Percentiles rank a stretch among this genome's conserved stretches.
phyloP scores from a whole-genome alignment of 2,797 vertebrate genomes.

The Helicolenus hilgendorfi region DNA sequence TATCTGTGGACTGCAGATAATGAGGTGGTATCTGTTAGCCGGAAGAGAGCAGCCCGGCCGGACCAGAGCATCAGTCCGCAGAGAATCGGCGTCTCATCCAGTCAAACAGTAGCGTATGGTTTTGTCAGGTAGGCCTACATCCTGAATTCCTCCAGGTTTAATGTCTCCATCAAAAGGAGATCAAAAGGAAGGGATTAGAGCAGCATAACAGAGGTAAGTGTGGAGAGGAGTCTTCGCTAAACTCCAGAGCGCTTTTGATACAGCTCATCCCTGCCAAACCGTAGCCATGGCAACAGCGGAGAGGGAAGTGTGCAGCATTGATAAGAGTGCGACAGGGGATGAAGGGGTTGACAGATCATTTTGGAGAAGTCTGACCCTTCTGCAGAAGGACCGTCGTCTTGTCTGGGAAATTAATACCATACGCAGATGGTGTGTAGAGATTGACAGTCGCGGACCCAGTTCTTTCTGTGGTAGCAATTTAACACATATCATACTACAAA shows the following conservation, averaged over 20 bases:
- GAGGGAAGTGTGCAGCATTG: conserved; percentile 83
- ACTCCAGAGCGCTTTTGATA: conserved; percentile 83
- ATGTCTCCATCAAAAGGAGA: conserved; percentile 85
- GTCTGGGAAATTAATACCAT: conserved; percentile 84
- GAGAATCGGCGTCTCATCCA: conserved; percentile 63
- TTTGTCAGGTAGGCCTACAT: conserved; percentile 56
- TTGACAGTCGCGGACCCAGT: conserved; percentile 73
- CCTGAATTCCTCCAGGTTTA: conserved; percentile 81
- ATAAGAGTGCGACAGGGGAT: conserved; percentile 87
- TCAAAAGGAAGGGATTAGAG: conserved; percentile 85
- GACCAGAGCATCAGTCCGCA: conserved; percentile 50
- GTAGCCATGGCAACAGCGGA: conserved; percentile 90
- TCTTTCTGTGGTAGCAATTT: conserved; percentile 83
- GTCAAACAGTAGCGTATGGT: conserved; percentile 53
- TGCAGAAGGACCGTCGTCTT: conserved; percentile 73
- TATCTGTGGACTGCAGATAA: conserved; percentile 80
- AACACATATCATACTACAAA: conserved; percentile 85
- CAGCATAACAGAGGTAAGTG: conserved; percentile 86
- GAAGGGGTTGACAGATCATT: conserved; percentile 91
- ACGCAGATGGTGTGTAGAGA: conserved; percentile 85
- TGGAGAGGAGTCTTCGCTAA: conserved; percentile 81
- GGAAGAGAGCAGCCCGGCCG: conserved; percentile 55
- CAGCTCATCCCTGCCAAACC: conserved; percentile 84
- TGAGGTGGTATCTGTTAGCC: conserved; percentile 76
- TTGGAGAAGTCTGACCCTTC: conserved; percentile 89